Percentiles rank a stretch among this genome's conserved stretches.
These are phyloP conservation scores for Ailurus styani DNA, from an alignment of 2,113 vertebrate genomes.

Conservation along the genomic window DNA sequence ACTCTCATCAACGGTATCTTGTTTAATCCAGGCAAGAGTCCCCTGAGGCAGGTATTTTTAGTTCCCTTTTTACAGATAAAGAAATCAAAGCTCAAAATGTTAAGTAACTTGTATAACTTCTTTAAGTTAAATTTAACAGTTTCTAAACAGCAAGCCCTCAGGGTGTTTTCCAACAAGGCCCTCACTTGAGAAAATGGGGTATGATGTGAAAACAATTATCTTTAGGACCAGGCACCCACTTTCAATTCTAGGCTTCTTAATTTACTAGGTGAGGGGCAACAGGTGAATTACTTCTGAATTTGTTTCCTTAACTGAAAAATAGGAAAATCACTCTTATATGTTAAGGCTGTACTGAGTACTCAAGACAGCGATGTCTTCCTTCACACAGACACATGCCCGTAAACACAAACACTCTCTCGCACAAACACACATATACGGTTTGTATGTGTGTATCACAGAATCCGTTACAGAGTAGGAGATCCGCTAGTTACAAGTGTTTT, in stretches of 20 bases:
- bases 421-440: background rate
- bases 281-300: background rate
- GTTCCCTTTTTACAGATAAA: background rate
- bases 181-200: background rate
- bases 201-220: background rate
- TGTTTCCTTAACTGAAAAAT: background rate
- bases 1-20: background rate
- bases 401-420: background rate
- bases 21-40: background rate
- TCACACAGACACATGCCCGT: background rate
- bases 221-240: background rate
- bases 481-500: background rate
- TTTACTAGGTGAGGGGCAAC: background rate
- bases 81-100: slow-evolving; percentile 9
- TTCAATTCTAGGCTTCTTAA: background rate
- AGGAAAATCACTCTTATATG: background rate
- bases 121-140: background rate
- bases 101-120: background rate
- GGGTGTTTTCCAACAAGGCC: background rate
- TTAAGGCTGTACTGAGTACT: background rate
- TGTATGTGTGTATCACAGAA: background rate
- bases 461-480: background rate
- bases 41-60: background rate
- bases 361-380: background rate
- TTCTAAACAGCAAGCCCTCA: background rate